Conservation (phyloP, 2,888 invertebrate genomes). For the Dioctria rufipes region DNA sequence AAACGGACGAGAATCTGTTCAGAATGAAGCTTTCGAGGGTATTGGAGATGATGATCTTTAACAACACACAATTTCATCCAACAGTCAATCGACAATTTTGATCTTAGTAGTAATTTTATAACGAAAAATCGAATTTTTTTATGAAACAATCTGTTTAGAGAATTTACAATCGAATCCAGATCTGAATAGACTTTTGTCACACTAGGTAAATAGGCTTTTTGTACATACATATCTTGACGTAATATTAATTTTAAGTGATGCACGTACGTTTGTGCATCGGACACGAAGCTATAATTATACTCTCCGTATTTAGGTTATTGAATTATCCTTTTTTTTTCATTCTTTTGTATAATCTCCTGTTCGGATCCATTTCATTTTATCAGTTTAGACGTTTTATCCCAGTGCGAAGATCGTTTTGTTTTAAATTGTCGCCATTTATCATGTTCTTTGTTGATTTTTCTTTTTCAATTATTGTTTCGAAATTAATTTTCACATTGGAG, state of each 20-base stretch:
- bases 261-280: not conserved
- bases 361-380: too few relatives aligned
- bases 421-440: not conserved
- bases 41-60: conserved; percentile 95
- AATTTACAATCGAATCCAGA: not conserved
- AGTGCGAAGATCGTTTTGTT: not conserved
- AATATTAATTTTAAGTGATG: conserved; percentile 1
- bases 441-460: not conserved
- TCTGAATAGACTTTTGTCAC: conserved; percentile 2
- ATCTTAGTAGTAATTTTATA: not conserved
- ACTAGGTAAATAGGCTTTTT: conserved; percentile 11
- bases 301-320: not conserved
- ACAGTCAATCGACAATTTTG: too few relatives aligned
- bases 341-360: not conserved
- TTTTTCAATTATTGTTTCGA: not conserved
- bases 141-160: conserved; percentile 1
- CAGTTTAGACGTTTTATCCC: too few relatives aligned
- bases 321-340: not conserved
- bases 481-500: not conserved
- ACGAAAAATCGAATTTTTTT: not conserved
- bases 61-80: conserved; percentile 59
- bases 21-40: conserved; percentile 94
- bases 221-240: conserved; percentile 6
- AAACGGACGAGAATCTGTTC: conserved; percentile 81
- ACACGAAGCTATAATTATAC: not conserved